These are phyloP conservation scores for Ailuropoda melanoleuca DNA, from an alignment of 2,113 vertebrate genomes.

Conservation along the genomic window DNA sequence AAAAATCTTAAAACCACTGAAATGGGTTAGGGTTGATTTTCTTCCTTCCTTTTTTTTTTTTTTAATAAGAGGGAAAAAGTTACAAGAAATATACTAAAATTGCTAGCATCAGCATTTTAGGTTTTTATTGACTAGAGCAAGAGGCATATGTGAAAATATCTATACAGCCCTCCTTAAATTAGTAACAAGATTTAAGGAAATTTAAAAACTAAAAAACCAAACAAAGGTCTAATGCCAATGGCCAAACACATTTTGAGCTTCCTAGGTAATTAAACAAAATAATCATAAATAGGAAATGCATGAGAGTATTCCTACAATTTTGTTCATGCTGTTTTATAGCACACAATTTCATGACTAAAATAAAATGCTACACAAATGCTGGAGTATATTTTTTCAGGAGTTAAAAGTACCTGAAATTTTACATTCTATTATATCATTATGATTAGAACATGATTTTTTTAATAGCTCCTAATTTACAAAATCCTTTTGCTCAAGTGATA, in stretches of 20 bases:
- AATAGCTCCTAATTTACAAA: not conserved
- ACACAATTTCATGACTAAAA: conserved; percentile 4
- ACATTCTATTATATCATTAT: not conserved
- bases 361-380: not conserved
- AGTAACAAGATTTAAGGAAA: conserved; percentile 34
- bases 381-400: not conserved
- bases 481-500: not conserved
- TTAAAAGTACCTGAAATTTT: conserved; percentile 25
- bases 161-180: not conserved
- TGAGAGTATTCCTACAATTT: not conserved
- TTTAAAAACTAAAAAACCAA: conserved; percentile 25
- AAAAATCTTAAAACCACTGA: conserved; percentile 43
- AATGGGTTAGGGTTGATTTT: not conserved
- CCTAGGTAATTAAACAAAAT: conserved; percentile 3
- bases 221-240: not conserved
- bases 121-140: conserved; percentile 26
- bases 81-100: not conserved
- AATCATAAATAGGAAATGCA: conserved; percentile 11
- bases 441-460: conserved; percentile 26
- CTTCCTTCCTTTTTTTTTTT: not conserved
- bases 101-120: not conserved
- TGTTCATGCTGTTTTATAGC: not conserved
- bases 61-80: not conserved
- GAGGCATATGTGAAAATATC: not conserved
- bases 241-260: conserved; percentile 33